These are phyloP conservation scores for Hydrozoanthus tunicans DNA, from an alignment of 64 coral and sea anemone species.

Conservation along the genomic window DNA sequence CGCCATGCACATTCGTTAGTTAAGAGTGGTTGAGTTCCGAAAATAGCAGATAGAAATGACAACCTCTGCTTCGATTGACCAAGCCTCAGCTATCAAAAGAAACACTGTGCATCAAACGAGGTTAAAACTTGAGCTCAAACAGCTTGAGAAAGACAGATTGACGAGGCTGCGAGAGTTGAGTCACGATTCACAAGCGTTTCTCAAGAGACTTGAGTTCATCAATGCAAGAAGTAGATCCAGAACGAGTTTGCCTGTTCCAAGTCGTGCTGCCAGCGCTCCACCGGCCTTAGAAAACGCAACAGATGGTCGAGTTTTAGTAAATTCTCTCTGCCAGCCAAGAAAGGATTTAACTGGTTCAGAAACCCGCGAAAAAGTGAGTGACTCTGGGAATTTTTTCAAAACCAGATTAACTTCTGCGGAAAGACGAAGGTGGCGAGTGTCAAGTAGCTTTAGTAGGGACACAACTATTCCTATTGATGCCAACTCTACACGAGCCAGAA, in stretches of 20 bases:
- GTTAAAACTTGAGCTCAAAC: conserved; percentile 70
- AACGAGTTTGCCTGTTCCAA: conserved; percentile 31
- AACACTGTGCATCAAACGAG: conserved; percentile 85
- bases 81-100: conserved; percentile 77
- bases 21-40: neutral
- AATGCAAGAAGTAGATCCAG: conserved; percentile 37
- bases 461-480: neutral
- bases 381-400: neutral
- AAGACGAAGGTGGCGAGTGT: neutral
- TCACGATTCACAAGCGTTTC: conserved; percentile 82
- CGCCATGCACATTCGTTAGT: too few species aligned
- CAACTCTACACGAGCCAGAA: neutral
- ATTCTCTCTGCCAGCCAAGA: neutral
- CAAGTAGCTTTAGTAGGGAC: neutral
- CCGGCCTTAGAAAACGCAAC: neutral
- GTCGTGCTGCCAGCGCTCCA: conserved; percentile 31
- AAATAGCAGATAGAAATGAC: neutral
- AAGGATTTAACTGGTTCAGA: neutral
- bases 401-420: neutral
- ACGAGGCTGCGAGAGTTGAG: conserved; percentile 76
- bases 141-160: conserved; percentile 76
- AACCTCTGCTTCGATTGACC: conserved; percentile 72
- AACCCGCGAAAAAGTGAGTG: neutral
- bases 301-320: neutral
- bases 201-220: conserved; percentile 60